phyloP scores from a whole-genome alignment of 2,797 vertebrate genomes.

The Coregonus ussuriensis region DNA sequence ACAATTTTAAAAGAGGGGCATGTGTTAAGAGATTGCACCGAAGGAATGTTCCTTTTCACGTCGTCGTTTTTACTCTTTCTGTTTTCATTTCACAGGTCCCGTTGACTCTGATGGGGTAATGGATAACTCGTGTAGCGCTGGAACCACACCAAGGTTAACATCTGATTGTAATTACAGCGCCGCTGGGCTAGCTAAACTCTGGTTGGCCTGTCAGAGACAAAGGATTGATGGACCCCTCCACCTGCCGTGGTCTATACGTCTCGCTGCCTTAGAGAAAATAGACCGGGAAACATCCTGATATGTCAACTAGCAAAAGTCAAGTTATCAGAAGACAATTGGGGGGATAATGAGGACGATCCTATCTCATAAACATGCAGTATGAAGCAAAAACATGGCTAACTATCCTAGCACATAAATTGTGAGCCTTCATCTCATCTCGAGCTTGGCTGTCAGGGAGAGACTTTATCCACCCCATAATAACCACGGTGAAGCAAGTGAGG shows the following conservation, averaged over 20 bases:
- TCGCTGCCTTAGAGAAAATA: not conserved
- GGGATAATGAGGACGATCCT: not conserved
- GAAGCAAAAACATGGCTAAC: not conserved
- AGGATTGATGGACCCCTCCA: slow-evolving; percentile 40
- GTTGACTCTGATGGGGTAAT: slow-evolving; percentile 52
- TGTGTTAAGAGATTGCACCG: not conserved
- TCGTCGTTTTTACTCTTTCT: not conserved
- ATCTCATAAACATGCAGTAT: not conserved
- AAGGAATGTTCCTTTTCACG: not conserved
- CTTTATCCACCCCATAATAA: not conserved
- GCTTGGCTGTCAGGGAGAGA: not conserved
- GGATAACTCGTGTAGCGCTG: slow-evolving; percentile 58
- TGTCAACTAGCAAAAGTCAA: not conserved
- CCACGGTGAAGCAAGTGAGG: not conserved
- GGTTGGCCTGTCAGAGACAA: slow-evolving; percentile 20
- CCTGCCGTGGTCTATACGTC: slow-evolving; percentile 32
- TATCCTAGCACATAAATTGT: not conserved
- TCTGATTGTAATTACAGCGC: slow-evolving; percentile 66
- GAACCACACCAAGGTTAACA: slow-evolving; percentile 60
- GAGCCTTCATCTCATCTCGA: not conserved
- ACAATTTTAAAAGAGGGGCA: not conserved
- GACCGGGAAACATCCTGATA: not conserved
- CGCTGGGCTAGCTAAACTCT: not conserved
- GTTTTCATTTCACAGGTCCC: slow-evolving; percentile 36
- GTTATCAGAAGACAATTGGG: not conserved